Evolutionary conservation across 2,797 vertebrate species (phyloP).

Genomic region (Pangasius macronema): DNA sequence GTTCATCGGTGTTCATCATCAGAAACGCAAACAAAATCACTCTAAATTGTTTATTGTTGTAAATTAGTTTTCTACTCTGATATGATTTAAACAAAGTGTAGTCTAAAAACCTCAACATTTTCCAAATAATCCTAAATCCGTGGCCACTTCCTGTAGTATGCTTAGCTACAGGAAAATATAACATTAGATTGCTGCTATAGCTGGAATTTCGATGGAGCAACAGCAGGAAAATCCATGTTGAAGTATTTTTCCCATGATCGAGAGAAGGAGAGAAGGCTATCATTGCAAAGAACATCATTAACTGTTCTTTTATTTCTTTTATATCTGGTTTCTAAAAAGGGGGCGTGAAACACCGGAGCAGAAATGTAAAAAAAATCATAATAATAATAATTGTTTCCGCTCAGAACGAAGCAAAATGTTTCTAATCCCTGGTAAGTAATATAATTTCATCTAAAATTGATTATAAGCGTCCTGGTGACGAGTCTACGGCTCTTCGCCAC

Average conservation of each 20-base stretch:
- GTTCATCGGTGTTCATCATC: not conserved
- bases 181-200: not conserved
- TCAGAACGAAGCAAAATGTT: not conserved
- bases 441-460: not conserved
- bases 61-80: too few species aligned
- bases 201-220: not conserved
- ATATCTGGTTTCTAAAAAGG: not conserved
- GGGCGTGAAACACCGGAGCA: not conserved
- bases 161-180: not conserved
- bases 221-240: not conserved
- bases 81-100: not conserved
- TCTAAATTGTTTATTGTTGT: too few species aligned
- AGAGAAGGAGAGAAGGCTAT: too few species aligned
- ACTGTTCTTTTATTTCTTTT: not conserved
- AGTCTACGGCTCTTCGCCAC: too few species aligned
- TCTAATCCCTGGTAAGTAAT: not conserved
- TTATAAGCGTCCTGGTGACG: too few species aligned
- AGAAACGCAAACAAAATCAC: not conserved
- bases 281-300: not conserved
- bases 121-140: not conserved
- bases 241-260: not conserved
- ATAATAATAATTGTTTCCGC: not conserved
- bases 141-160: not conserved
- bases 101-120: not conserved
- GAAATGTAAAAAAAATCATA: not conserved